These are phyloP conservation scores for Pentalonia nigronervosa DNA, from an alignment of 1,140 invertebrate genomes.

Conservation along the genomic window DNA sequence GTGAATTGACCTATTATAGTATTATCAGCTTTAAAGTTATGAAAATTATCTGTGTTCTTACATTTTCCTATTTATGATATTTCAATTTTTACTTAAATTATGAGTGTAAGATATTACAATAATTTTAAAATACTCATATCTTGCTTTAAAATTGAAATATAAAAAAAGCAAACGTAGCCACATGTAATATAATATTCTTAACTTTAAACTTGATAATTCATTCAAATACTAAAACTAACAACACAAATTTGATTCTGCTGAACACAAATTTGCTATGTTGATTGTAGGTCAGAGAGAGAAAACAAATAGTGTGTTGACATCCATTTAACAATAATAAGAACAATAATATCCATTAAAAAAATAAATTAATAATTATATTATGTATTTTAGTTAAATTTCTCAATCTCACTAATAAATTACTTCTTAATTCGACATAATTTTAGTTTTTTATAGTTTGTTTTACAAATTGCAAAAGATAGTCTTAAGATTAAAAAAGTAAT, in stretches of 20 bases:
- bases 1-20: neutral
- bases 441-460: neutral
- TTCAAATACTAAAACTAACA: neutral
- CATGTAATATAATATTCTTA: neutral
- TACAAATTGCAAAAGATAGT: neutral
- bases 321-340: neutral
- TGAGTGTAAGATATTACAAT: neutral
- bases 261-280: neutral
- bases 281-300: neutral
- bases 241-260: neutral
- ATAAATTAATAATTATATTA: neutral
- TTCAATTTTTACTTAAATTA: neutral
- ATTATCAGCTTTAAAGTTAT: neutral
- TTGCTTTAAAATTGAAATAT: no score
- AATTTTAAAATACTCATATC: no score
- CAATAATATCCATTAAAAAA: neutral
- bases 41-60: neutral
- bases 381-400: neutral
- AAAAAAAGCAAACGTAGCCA: neutral
- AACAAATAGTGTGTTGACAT: neutral
- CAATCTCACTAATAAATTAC: slow-evolving; percentile 53
- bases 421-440: slow-evolving; percentile 37
- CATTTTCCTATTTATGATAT: neutral
- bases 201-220: neutral
- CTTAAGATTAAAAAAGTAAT: neutral